A percentile compares a stretch with the other conserved stretches of the same genome.
Evolutionary conservation across 2,888 invertebrate species (phyloP).

Genomic region (Papilio demoleus): DNA sequence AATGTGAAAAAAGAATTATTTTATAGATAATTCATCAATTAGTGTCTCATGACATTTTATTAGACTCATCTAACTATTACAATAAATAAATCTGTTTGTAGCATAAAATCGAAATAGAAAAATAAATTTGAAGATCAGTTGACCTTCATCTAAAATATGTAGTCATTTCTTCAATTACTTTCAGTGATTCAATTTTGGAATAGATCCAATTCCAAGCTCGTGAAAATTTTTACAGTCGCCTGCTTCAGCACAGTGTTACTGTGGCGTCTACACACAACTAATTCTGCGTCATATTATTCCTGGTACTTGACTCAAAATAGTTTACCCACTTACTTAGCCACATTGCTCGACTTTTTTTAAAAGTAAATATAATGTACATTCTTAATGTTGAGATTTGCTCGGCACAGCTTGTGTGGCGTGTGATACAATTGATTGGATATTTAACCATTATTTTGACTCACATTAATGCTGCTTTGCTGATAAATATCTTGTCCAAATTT

Average conservation of each 20-base stretch:
- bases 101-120: background rate
- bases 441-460: no score
- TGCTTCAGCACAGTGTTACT: background rate
- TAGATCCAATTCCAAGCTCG: constrained; percentile 1
- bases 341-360: no score
- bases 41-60: no score
- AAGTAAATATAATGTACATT: no score
- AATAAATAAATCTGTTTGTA: no score
- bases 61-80: no score
- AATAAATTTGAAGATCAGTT: background rate
- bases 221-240: background rate
- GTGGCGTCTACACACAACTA: background rate
- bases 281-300: background rate
- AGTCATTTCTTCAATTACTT: constrained; percentile 2
- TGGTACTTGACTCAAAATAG: background rate
- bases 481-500: no score
- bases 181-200: constrained; percentile 1
- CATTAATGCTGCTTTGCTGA: no score
- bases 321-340: background rate
- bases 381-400: no score
- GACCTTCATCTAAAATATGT: background rate
- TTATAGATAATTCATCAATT: no score
- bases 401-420: no score
- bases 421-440: no score
- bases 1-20: background rate